Evolutionary conservation across 2,797 vertebrate species (phyloP).

Genomic region (Chaetophractus vellerosus): DNA sequence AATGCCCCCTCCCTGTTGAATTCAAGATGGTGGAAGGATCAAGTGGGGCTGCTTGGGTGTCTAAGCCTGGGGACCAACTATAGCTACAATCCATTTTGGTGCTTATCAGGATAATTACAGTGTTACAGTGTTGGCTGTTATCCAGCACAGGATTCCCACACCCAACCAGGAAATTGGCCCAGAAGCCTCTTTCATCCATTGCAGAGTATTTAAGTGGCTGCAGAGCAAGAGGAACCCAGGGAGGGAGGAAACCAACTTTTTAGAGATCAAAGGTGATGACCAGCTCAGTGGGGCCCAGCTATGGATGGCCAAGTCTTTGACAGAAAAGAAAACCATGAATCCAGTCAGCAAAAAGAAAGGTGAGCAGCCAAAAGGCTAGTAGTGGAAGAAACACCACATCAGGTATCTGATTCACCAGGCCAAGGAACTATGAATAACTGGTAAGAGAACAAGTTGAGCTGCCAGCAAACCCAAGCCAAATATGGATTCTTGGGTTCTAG

Average conservation of each 20-base stretch:
- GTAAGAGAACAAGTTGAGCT: conserved; percentile 97
- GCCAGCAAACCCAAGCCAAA: conserved; percentile 98
- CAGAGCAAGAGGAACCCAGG: conserved; percentile 98
- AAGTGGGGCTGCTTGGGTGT: conserved; percentile 89
- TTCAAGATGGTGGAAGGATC: conserved; percentile 92
- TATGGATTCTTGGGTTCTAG: conserved; percentile 95
- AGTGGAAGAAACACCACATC: conserved; percentile 98
- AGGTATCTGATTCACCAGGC: conserved; percentile 99
- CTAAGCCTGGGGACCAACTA: conserved; percentile 85
- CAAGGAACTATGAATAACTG: conserved; percentile 98
- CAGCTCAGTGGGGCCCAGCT: conserved; percentile 97
- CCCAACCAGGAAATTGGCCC: conserved; percentile 91
- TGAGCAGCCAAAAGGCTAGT: conserved; percentile 97
- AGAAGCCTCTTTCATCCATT: conserved; percentile 95
- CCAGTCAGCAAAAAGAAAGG: conserved; percentile 99
- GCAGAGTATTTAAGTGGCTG: conserved; percentile 97
- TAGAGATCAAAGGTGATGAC: conserved; percentile 99
- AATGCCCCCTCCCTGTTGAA: conserved; percentile 94
- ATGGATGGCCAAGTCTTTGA: conserved; percentile 97
- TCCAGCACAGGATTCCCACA: conserved; percentile 91
- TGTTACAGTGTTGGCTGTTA: conserved; percentile 94
- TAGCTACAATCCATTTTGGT: conserved; percentile 89
- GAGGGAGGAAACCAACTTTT: conserved; percentile 98
- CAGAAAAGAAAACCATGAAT: conserved; percentile 95
- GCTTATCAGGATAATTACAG: conserved; percentile 94